Percentiles rank a stretch among this genome's conserved stretches.
phyloP scores from a whole-genome alignment of 2,113 vertebrate species.

The Crocuta crocuta region DNA sequence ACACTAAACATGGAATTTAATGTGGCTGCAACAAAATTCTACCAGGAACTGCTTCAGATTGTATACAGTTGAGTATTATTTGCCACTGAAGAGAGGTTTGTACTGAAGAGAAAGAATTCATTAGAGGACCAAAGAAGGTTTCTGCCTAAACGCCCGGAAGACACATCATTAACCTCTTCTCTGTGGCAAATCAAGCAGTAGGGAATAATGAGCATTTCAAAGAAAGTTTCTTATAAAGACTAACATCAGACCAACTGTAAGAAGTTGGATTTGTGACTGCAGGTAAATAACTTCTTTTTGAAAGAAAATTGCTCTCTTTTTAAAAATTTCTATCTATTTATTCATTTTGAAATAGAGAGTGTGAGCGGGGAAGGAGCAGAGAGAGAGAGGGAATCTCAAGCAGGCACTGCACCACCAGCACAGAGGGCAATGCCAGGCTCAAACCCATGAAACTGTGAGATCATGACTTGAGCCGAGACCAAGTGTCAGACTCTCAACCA shows the following conservation, averaged over 20 bases:
- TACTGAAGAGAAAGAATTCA: not conserved
- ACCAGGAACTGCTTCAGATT: not conserved
- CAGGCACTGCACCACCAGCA: no score
- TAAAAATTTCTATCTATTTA: no score
- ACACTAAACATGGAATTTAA: not conserved
- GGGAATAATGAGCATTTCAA: not conserved
- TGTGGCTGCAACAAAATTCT: not conserved
- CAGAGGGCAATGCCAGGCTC: no score
- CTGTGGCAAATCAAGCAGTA: not conserved
- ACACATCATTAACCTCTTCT: not conserved
- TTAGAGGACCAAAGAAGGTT: not conserved
- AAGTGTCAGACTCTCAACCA: no score
- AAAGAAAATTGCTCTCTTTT: constrained; percentile 3
- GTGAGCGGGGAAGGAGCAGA: no score
- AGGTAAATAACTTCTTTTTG: not conserved
- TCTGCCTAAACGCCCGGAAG: not conserved
- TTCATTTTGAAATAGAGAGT: no score
- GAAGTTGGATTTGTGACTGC: not conserved
- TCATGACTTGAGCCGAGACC: no score
- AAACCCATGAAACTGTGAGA: no score
- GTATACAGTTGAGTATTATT: not conserved
- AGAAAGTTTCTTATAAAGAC: not conserved
- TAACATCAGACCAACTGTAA: not conserved
- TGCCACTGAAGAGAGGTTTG: not conserved
- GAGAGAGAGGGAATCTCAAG: no score